These are phyloP conservation scores for Luehdorfia chinensis DNA, from an alignment of 1,140 invertebrate species.

Conservation along the genomic window DNA sequence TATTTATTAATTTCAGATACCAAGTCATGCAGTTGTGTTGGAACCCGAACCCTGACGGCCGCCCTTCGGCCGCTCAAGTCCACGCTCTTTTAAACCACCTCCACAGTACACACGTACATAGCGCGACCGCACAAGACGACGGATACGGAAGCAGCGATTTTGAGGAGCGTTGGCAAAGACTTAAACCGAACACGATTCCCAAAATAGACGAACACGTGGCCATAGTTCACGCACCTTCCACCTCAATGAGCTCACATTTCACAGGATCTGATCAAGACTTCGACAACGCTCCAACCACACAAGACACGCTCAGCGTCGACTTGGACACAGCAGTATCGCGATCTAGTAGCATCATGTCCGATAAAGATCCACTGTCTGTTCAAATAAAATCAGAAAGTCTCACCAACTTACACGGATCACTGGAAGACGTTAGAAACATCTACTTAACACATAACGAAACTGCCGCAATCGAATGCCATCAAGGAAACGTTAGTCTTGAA, in stretches of 20 bases:
- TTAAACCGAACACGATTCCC: slow-evolving; percentile 80
- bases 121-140: slow-evolving; percentile 33
- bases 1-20: slow-evolving; percentile 69
- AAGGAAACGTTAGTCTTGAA: slow-evolving; percentile 53
- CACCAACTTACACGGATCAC: slow-evolving; percentile 80
- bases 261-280: slow-evolving; percentile 50
- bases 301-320: slow-evolving; percentile 53
- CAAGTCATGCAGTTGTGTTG: slow-evolving; percentile 84
- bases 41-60: slow-evolving; percentile 50
- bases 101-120: slow-evolving; percentile 61
- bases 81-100: slow-evolving; percentile 78
- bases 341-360: slow-evolving; percentile 68
- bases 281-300: slow-evolving; percentile 41
- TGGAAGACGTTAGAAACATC: slow-evolving; percentile 76
- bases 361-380: slow-evolving; percentile 61
- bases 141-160: slow-evolving; percentile 78
- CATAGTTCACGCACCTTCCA: slow-evolving; percentile 58
- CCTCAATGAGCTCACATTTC: slow-evolving; percentile 48
- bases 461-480: slow-evolving; percentile 56
- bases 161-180: slow-evolving; percentile 81
- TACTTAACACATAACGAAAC: slow-evolving; percentile 65
- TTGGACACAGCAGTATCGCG: slow-evolving; percentile 62
- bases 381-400: slow-evolving; percentile 73
- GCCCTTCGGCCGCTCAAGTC: slow-evolving; percentile 76
- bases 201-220: slow-evolving; percentile 76